Evolutionary conservation across 2,113 vertebrate genomes (phyloP).

Genomic region (Rhinolophus ferrumequinum): DNA sequence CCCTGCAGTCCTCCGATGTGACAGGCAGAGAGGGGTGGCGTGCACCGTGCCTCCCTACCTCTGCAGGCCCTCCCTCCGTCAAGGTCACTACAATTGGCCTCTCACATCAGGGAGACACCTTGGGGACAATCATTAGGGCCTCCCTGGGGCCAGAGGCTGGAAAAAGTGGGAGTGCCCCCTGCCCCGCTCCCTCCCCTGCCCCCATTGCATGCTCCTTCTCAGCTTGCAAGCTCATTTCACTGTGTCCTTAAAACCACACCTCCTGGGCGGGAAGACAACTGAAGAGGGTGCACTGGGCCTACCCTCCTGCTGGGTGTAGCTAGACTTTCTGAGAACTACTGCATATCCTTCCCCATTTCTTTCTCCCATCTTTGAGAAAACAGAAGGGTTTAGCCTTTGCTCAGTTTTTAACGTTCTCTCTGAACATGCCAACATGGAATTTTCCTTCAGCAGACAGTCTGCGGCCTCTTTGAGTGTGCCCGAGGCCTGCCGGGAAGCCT

Average conservation of each 20-base stretch:
- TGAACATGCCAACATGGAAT: fast-evolving
- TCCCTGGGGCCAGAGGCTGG: neutral
- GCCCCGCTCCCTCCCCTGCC: too few relatives aligned
- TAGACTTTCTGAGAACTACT: neutral
- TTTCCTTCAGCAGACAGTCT: neutral
- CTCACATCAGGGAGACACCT: neutral
- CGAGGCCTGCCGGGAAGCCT: neutral
- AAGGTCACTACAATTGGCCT: neutral
- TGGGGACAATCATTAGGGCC: fast-evolving
- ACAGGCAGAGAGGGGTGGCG: too few relatives aligned
- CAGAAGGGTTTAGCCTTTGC: neutral
- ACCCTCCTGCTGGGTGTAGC: fast-evolving
- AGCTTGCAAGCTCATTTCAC: neutral
- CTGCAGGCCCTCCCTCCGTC: fast-evolving
- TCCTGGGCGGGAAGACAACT: neutral
- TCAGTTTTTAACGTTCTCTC: neutral
- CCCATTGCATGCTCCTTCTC: too few relatives aligned
- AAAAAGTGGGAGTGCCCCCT: too few relatives aligned
- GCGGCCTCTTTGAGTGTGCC: too few relatives aligned
- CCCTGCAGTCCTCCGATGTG: fast-evolving
- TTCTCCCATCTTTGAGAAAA: neutral
- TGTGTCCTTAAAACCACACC: fast-evolving
- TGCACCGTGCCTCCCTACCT: fast-evolving
- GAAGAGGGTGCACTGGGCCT: fast-evolving
- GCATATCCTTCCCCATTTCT: fast-evolving